Evolutionary conservation across 35 echinoderm and acorn worm species (phyloP).

Genomic region (Acanthaster planci): DNA sequence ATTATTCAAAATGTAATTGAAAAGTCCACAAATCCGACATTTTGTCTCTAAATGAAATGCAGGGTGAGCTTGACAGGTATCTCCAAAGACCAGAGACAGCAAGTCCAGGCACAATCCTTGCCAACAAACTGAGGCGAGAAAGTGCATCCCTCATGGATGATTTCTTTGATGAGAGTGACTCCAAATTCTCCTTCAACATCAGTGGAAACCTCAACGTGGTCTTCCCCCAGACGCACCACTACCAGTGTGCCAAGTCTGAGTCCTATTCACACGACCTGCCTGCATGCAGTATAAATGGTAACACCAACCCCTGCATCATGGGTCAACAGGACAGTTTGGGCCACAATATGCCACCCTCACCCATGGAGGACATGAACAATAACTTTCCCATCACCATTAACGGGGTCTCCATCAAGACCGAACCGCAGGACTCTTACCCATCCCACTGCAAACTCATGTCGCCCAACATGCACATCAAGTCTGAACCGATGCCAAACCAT

Average conservation of each 20-base stretch:
- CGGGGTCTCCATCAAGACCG: slow-evolving; percentile 57
- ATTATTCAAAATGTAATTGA: too few species aligned
- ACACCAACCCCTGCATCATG: neutral
- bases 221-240: slow-evolving; percentile 10
- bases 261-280: neutral
- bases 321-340: slow-evolving; percentile 22
- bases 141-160: slow-evolving; percentile 67
- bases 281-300: slow-evolving; percentile 8
- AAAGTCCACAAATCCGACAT: too few species aligned
- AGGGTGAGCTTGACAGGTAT: slow-evolving; percentile 41
- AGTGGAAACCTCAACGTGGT: slow-evolving; percentile 57
- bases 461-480: slow-evolving; percentile 15
- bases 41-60: slow-evolving; percentile 24
- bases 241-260: neutral
- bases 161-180: slow-evolving; percentile 30
- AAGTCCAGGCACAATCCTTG: slow-evolving; percentile 15
- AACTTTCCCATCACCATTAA: neutral
- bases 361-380: slow-evolving; percentile 13
- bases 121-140: slow-evolving; percentile 41
- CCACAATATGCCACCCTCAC: slow-evolving; percentile 31
- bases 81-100: neutral
- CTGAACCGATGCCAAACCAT: neutral
- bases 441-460: slow-evolving; percentile 38
- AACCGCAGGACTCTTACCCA: slow-evolving; percentile 54
- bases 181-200: slow-evolving; percentile 29